These are phyloP conservation scores for Pandemis heparana DNA, from an alignment of 2,888 invertebrate genomes.

Conservation along the genomic window DNA sequence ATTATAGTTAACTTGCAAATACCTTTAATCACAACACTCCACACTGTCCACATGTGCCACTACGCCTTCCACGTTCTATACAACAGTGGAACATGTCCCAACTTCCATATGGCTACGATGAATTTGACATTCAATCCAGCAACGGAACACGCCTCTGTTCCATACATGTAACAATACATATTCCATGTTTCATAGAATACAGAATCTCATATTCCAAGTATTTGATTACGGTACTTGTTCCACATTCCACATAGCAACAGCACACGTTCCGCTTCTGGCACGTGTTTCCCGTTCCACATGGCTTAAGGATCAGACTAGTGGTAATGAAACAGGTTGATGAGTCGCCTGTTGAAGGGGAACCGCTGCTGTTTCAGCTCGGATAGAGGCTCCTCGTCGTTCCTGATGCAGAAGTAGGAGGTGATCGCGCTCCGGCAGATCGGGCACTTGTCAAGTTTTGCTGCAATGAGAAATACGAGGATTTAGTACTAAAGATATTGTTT, in stretches of 20 bases:
- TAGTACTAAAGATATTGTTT: no score
- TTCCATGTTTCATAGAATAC: no score
- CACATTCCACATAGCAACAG: neutral
- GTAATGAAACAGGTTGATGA: conserved; percentile 91
- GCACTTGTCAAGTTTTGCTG: conserved; percentile 92
- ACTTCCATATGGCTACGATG: neutral
- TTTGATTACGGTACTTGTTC: neutral
- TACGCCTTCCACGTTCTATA: neutral
- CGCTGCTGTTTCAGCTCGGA: conserved; percentile 81
- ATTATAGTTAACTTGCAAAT: conserved; percentile 16
- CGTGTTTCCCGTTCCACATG: conserved; percentile 7
- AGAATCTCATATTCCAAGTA: no score
- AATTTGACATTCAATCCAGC: neutral
- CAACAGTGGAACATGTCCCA: neutral
- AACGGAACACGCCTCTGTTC: neutral
- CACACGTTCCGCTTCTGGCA: conserved; percentile 14
- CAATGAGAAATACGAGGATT: conserved; percentile 47
- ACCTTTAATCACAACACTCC: conserved; percentile 34
- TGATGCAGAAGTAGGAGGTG: conserved; percentile 93
- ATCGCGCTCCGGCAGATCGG: conserved; percentile 95
- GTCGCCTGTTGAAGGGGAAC: conserved; percentile 88
- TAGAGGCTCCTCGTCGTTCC: conserved; percentile 90
- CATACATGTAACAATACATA: neutral
- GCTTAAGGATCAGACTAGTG: conserved; percentile 58
- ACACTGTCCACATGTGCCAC: neutral